Evolutionary conservation across 2,797 vertebrate genomes (phyloP), one percentile per base, ranked within the genome.

Genomic region (Apogon hyalosoma): DNA sequence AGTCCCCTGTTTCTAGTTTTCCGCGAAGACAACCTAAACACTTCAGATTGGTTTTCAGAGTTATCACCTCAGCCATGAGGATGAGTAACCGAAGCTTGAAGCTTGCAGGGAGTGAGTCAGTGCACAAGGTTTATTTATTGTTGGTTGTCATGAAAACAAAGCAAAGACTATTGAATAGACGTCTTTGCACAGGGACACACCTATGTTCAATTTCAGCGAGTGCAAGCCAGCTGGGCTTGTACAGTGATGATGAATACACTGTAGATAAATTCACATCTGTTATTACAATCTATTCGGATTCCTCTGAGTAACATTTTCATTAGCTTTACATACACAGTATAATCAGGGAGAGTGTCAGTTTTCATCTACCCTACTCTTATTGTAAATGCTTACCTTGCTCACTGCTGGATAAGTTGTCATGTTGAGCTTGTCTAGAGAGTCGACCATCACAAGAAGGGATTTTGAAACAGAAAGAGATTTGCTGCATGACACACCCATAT

Each of bases 141-240:
- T 64, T 65, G 81, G 92, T 93, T 90, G 90, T 86, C 91, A 91
- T 87, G 90, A 89, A 92, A 91, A 93, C 90, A 91, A 89, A 86
- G 75, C 76, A 33, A 66, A 53, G 64, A 78, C 78, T 82, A 80
- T 73, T 66, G 74, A 78, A 79, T 63, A 36, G 73, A 80, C 38
- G 39, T 82, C 64, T 68, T 85, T 77, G 51, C 55, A 56, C 47
- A 47, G 69, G 55, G 83, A 79, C 86, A 83, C 81, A 62, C 88
- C 91, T 84, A 43, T 7, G 14, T 75, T 73, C 21, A 36, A 71
- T 74, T 72, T 77, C 61, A 62, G 55, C 70, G 69, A 41, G 21
- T 70, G 67, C 69, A 49, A 68, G 73, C 80, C 63, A 73, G 47
- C 73, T 31, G 52, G 56, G 79, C 82, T 78, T 79, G 51, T 63